These are phyloP conservation scores for Latheticus oryzae DNA, from an alignment of 2,888 invertebrate species.

Conservation along the genomic window DNA sequence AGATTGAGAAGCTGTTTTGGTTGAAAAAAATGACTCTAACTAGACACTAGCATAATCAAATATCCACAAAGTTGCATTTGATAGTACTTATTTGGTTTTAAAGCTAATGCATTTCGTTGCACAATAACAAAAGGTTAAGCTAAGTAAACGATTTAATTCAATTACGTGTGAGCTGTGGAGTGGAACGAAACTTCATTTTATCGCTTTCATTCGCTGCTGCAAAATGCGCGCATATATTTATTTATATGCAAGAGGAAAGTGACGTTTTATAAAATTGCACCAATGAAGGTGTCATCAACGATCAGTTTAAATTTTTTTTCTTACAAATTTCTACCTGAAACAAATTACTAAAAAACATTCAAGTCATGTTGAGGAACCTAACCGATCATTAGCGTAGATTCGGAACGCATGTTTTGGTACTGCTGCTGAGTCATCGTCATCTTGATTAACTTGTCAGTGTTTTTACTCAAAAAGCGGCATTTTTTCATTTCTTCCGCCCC, in stretches of 20 bases:
- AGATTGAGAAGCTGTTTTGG: neutral
- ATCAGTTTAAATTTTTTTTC: no score
- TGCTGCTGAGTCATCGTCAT: slow-evolving; percentile 60
- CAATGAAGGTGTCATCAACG: slow-evolving; percentile 2
- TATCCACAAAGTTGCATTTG: slow-evolving; percentile 28
- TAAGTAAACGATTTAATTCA: slow-evolving; percentile 34
- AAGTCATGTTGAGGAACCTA: slow-evolving; percentile 58
- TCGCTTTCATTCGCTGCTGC: slow-evolving; percentile 8
- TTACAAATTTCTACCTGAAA: slow-evolving; percentile 46
- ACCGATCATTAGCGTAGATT: slow-evolving; percentile 62
- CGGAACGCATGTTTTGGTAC: slow-evolving; percentile 62
- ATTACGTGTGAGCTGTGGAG: slow-evolving; percentile 15
- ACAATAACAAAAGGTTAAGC: slow-evolving; percentile 32
- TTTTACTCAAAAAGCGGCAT: slow-evolving; percentile 62
- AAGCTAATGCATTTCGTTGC: slow-evolving; percentile 31
- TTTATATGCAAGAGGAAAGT: no score
- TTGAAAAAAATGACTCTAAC: neutral
- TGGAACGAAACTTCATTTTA: slow-evolving; percentile 27
- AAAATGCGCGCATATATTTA: slow-evolving; percentile 1
- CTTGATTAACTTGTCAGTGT: slow-evolving; percentile 66
- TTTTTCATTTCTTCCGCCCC: slow-evolving; percentile 53
- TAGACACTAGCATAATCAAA: no score
- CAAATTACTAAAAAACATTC: slow-evolving; percentile 54
- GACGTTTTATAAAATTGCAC: slow-evolving; percentile 2
- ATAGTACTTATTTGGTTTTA: slow-evolving; percentile 13